Percentiles rank a stretch among this genome's conserved stretches.
These are phyloP conservation scores for Periphyllus acericola DNA, from an alignment of 2,888 invertebrate species.

Conservation along the genomic window DNA sequence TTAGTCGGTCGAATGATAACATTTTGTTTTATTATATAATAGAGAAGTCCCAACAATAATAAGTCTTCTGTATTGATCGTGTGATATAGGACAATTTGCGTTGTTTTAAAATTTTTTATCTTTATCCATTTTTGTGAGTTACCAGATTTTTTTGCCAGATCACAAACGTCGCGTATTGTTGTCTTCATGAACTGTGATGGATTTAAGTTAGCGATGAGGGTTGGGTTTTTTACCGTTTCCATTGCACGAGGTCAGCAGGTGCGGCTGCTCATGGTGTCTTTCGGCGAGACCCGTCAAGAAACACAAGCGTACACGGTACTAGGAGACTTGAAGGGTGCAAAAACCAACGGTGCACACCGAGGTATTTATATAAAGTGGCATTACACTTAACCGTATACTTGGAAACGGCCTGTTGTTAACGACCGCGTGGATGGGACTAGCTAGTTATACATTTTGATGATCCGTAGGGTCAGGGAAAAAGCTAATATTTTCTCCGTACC, in stretches of 20 bases:
- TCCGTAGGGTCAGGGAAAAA: conserved; percentile 45
- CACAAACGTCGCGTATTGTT: too few relatives aligned
- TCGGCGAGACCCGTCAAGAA: conserved; percentile 34
- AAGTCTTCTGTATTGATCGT: too few relatives aligned
- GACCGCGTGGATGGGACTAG: conserved; percentile 42
- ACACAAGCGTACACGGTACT: not conserved
- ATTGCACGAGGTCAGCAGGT: conserved; percentile 22
- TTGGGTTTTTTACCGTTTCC: conserved; percentile 5
- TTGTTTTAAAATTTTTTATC: too few relatives aligned
- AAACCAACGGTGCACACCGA: not conserved
- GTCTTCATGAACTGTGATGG: too few relatives aligned
- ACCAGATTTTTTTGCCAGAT: too few relatives aligned
- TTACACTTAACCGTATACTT: conserved; percentile 55
- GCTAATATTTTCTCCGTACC: conserved; percentile 52
- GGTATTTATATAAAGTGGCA: conserved; percentile 55
- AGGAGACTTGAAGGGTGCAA: not conserved
- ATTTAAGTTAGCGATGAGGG: not conserved
- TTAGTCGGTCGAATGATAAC: too few relatives aligned
- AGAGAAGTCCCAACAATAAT: too few relatives aligned
- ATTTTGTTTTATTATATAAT: too few relatives aligned
- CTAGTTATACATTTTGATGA: conserved; percentile 47
- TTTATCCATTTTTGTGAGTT: too few relatives aligned
- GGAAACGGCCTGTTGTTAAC: conserved; percentile 56
- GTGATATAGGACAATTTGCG: too few relatives aligned
- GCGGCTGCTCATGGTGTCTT: conserved; percentile 4